phyloP scores from a whole-genome alignment of 2,888 invertebrate genomes.

The Hecatera dysodea region DNA sequence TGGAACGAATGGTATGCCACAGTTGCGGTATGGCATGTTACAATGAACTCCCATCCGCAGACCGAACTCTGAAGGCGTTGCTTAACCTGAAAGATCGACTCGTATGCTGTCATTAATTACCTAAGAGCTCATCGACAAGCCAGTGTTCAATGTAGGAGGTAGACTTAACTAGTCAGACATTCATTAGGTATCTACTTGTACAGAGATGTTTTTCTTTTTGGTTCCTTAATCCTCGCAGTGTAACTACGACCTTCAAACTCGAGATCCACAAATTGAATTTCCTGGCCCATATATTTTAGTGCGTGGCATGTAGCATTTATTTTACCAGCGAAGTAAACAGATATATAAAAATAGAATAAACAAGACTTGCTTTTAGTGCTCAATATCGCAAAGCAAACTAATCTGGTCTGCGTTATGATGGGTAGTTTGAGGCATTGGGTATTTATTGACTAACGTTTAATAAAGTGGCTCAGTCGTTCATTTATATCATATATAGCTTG shows the following conservation, averaged over 20 bases:
- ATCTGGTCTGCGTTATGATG: constrained; percentile 21
- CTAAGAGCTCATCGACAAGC: no score
- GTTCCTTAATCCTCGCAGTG: constrained; percentile 25
- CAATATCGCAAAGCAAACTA: constrained; percentile 35
- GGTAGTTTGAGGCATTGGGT: constrained; percentile 5
- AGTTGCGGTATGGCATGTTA: no score
- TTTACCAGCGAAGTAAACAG: constrained; percentile 50
- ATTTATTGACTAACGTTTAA: constrained; percentile 10
- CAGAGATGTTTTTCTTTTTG: constrained; percentile 33
- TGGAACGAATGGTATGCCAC: no score
- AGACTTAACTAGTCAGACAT: neutral
- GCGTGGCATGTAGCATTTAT: constrained; percentile 48
- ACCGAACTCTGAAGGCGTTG: no score
- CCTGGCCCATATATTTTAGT: constrained; percentile 56
- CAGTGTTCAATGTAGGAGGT: no score
- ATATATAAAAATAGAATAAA: constrained; percentile 45
- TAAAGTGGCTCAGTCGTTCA: neutral
- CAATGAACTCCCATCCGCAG: no score
- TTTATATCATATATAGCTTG: constrained; percentile 2
- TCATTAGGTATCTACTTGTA: constrained; percentile 1
- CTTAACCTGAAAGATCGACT: no score
- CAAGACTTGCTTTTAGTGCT: constrained; percentile 18
- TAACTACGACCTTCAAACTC: constrained; percentile 41
- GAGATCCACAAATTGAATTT: constrained; percentile 60
- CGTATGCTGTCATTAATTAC: no score